These are phyloP conservation scores for Chymomyza caudatula DNA, from an alignment of 2,888 invertebrate species.

Conservation along the genomic window DNA sequence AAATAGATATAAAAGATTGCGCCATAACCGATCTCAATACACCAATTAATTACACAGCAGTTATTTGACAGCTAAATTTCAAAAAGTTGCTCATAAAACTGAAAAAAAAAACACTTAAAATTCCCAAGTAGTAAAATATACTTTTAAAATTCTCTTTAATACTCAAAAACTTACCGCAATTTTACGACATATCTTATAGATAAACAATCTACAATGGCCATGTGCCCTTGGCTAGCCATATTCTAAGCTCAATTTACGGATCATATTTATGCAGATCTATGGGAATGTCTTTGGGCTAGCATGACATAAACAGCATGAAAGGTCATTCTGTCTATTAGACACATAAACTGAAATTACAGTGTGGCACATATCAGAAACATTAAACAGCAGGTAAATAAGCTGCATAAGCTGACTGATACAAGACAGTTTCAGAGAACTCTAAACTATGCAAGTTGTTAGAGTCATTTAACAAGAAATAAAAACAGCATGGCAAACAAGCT, in stretches of 20 bases:
- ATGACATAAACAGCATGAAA: background rate
- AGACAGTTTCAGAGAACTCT: background rate
- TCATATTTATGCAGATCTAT: background rate
- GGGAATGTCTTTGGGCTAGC: background rate
- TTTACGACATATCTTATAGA: slow-evolving; percentile 23
- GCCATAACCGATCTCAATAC: no score
- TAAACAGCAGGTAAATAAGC: background rate
- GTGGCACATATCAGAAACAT: background rate
- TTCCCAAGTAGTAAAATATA: slow-evolving; percentile 29
- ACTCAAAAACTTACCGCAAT: slow-evolving; percentile 44
- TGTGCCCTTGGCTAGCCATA: slow-evolving; percentile 4
- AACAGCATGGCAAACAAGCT: slow-evolving; percentile 14
- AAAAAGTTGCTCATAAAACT: slow-evolving; percentile 2
- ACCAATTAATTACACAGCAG: no score
- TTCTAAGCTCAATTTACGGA: slow-evolving; percentile 8
- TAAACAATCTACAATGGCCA: background rate
- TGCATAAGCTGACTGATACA: background rate
- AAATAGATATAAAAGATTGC: no score
- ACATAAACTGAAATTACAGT: background rate
- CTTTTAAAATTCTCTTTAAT: slow-evolving; percentile 22
- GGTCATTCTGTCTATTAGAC: background rate
- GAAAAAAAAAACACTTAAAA: slow-evolving; percentile 14
- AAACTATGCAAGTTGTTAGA: background rate
- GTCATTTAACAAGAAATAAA: slow-evolving; percentile 18
- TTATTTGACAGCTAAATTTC: no score